phyloP scores from a whole-genome alignment of 2,888 invertebrate genomes.

The Hofmannophila pseudospretella region DNA sequence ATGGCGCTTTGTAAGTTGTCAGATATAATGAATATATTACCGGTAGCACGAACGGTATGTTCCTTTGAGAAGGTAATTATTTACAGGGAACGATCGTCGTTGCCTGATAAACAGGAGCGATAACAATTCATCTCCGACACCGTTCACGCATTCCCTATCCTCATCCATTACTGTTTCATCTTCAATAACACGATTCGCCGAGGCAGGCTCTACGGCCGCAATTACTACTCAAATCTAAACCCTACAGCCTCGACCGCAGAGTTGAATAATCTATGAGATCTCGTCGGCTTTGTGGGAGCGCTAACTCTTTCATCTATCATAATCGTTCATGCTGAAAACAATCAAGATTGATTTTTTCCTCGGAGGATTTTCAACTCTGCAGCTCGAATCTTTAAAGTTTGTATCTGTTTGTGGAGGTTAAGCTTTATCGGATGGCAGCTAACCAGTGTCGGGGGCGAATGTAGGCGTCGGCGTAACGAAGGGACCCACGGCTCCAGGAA shows the following conservation, averaged over 20 bases:
- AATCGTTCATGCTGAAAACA: conserved; percentile 79
- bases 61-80: conserved; percentile 74
- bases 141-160: conserved; percentile 75
- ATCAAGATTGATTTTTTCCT: conserved; percentile 68
- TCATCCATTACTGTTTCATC: conserved; percentile 77
- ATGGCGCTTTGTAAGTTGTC: conserved; percentile 70
- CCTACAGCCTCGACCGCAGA: conserved; percentile 34
- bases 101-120: conserved; percentile 71
- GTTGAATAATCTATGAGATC: conserved; percentile 38
- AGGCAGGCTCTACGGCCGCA: conserved; percentile 37
- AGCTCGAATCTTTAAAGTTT: conserved; percentile 23
- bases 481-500: conserved; percentile 76
- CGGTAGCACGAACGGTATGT: conserved; percentile 63
- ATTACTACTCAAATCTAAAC: conserved; percentile 32
- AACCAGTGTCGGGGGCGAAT: conserved; percentile 72
- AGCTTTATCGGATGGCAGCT: conserved; percentile 66
- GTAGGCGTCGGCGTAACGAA: conserved; percentile 71
- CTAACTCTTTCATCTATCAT: conserved; percentile 79
- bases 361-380: conserved; percentile 33
- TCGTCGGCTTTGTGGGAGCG: conserved; percentile 63
- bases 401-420: conserved; percentile 19
- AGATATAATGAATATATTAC: conserved; percentile 75
- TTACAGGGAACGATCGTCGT: conserved; percentile 69
- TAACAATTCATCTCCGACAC: conserved; percentile 75
- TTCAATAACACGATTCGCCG: conserved; percentile 71